phyloP scores from a whole-genome alignment of 2,888 invertebrate species.

The Molanna angustata region DNA sequence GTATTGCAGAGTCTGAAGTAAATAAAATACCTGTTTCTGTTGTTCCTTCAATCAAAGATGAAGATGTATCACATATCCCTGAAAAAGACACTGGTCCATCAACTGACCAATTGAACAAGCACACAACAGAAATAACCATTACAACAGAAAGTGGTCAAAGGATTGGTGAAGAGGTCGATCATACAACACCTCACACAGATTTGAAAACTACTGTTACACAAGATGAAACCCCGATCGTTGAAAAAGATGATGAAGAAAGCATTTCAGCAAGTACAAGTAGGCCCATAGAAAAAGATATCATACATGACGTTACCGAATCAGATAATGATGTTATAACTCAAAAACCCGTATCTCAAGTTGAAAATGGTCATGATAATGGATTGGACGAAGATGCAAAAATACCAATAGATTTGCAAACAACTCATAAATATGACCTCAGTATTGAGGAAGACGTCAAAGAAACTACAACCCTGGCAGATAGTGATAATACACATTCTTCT shows the following conservation, averaged over 20 bases:
- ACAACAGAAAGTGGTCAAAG: not conserved
- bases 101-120: constrained; percentile 6
- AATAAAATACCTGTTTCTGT: not conserved
- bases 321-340: not conserved
- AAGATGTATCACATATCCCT: constrained; percentile 11
- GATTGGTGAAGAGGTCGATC: not conserved
- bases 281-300: not conserved
- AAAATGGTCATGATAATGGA: not conserved
- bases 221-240: not conserved
- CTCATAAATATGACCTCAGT: too few relatives aligned
- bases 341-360: not conserved
- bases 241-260: constrained; percentile 1
- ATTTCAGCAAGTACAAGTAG: not conserved
- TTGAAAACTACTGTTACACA: not conserved
- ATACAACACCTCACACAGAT: not conserved
- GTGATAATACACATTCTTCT: too few relatives aligned
- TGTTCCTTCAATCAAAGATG: too few relatives aligned
- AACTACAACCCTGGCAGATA: too few relatives aligned
- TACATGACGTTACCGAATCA: not conserved
- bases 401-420: too few relatives aligned
- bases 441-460: too few relatives aligned
- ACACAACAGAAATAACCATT: not conserved
- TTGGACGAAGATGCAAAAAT: too few relatives aligned
- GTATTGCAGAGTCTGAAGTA: constrained; percentile 14
- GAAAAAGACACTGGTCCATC: constrained; percentile 4